Evolutionary conservation across 1,140 invertebrate genomes (phyloP).

Genomic region (Himalopsyche phryganea): DNA sequence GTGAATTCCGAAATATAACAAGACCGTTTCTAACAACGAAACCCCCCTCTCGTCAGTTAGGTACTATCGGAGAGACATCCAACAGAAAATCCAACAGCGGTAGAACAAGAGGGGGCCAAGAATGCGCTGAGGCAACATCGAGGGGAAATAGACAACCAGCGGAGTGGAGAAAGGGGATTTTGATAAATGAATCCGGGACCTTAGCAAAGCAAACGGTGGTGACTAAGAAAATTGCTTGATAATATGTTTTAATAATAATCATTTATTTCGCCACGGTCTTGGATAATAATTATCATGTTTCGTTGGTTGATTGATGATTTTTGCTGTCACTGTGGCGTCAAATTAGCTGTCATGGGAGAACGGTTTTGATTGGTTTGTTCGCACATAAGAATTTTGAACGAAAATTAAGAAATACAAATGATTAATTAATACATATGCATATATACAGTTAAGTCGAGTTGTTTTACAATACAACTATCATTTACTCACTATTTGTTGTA

Average conservation of each 20-base stretch:
- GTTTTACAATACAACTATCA: no score
- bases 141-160: not conserved
- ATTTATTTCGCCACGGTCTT: constrained; percentile 13
- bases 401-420: no score
- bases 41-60: no score
- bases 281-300: not conserved
- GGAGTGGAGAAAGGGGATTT: not conserved
- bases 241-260: constrained; percentile 31
- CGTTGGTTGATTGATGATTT: constrained; percentile 16
- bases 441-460: no score
- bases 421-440: no score
- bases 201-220: constrained; percentile 22
- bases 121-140: not conserved
- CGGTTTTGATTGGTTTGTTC: not conserved
- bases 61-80: no score
- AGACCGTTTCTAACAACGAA: no score
- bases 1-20: no score
- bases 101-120: no score
- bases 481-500: no score
- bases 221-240: constrained; percentile 26
- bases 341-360: not conserved
- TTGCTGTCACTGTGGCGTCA: not conserved
- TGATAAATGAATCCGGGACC: constrained; percentile 23
- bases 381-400: no score
- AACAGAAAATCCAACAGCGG: no score